Evolutionary conservation across 2,888 invertebrate genomes (phyloP).

Genomic region (Abrostola tripartita): DNA sequence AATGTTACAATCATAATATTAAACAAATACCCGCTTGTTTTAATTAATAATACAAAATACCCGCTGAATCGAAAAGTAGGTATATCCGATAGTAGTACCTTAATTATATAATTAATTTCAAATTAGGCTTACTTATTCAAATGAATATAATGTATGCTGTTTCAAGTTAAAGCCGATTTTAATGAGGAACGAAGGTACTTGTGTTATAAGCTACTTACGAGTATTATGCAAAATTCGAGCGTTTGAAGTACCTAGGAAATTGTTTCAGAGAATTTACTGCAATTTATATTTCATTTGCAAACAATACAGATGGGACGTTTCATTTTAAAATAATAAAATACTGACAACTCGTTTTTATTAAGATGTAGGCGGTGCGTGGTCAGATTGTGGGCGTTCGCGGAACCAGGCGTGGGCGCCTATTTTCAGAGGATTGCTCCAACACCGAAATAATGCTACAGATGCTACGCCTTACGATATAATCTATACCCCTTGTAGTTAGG

Average conservation of each 20-base stretch:
- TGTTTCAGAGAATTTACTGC: too few species aligned
- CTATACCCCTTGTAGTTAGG: too few species aligned
- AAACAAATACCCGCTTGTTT: too few species aligned
- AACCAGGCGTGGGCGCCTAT: neutral
- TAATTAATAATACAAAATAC: too few species aligned
- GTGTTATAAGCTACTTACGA: neutral
- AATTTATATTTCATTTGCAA: too few species aligned
- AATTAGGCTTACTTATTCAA: neutral
- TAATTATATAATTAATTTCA: neutral
- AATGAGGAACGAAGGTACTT: neutral
- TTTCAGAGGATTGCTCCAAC: neutral
- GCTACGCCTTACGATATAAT: neutral
- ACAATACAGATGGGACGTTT: too few species aligned
- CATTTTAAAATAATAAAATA: too few species aligned
- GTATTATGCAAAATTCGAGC: too few species aligned
- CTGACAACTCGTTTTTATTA: neutral
- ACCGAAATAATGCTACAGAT: neutral
- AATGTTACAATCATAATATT: too few species aligned
- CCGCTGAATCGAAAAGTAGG: neutral
- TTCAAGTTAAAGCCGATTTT: conserved; percentile 1
- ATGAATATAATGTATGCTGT: conserved; percentile 3
- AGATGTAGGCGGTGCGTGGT: conserved; percentile 4
- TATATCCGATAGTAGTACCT: neutral
- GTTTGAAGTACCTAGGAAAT: too few species aligned
- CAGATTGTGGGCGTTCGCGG: neutral